Conservation (phyloP, 2,113 vertebrate genomes). For the Nesoenas mayeri region DNA sequence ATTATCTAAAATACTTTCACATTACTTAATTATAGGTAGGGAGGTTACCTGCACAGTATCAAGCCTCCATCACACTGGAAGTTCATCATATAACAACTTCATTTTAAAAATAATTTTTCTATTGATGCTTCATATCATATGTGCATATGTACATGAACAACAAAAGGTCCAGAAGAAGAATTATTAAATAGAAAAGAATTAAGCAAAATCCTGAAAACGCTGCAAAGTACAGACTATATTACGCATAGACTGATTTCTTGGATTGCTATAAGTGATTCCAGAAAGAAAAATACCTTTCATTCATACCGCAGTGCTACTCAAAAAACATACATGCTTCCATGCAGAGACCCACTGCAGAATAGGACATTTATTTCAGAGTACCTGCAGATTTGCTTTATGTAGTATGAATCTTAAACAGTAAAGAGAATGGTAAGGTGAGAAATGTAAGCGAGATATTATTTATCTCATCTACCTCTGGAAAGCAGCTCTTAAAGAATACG, state of each 20-base stretch:
- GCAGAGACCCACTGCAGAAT: background rate
- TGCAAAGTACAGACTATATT: background rate
- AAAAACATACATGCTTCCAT: background rate
- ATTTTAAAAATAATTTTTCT: background rate
- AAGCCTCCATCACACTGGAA: background rate
- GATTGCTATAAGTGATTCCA: background rate
- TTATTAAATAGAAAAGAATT: background rate
- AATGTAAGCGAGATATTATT: background rate
- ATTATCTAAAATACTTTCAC: background rate
- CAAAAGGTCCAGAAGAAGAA: background rate
- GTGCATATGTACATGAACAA: rapidly evolving
- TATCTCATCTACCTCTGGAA: constrained; percentile 20
- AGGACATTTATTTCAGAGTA: background rate
- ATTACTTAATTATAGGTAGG: background rate
- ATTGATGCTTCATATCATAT: background rate
- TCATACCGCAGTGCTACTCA: background rate
- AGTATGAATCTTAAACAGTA: constrained; percentile 13
- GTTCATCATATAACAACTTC: background rate
- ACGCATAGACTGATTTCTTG: background rate
- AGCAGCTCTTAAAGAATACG: constrained; percentile 36
- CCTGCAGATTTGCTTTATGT: background rate
- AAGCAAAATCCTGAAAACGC: background rate
- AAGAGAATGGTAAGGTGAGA: background rate
- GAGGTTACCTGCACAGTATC: background rate
- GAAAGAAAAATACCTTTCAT: background rate